Percentiles rank a stretch among this genome's conserved stretches.
These are phyloP conservation scores for Nothura maculosa DNA, from an alignment of 2,797 vertebrate species.

Conservation along the genomic window DNA sequence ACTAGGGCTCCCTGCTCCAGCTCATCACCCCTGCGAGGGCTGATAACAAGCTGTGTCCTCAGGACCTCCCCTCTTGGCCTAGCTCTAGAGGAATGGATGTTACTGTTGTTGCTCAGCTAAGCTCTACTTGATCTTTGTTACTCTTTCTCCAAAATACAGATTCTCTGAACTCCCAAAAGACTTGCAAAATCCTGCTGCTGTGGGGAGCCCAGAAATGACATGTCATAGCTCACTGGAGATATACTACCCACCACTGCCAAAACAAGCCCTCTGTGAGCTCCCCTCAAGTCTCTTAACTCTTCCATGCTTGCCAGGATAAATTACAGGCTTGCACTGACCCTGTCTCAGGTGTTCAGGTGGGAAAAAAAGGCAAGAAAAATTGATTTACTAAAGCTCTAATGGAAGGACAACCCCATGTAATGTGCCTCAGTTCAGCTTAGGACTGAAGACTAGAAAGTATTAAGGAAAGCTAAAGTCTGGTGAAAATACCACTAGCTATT, in stretches of 20 bases:
- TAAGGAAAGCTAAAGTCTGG: background rate
- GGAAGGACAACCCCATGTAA: background rate
- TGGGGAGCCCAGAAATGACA: background rate
- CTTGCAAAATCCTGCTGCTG: background rate
- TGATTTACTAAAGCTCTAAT: background rate
- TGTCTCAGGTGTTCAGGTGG: background rate
- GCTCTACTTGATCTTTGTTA: background rate
- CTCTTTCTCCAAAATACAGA: background rate
- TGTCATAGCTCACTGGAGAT: background rate
- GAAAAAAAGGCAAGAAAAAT: background rate
- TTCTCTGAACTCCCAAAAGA: background rate
- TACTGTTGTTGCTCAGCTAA: background rate
- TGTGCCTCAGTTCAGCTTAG: background rate
- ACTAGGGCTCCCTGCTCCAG: background rate
- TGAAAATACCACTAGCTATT: background rate
- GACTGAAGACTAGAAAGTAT: background rate
- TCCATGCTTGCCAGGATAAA: background rate
- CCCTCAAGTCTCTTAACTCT: background rate
- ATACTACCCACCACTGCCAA: rapidly evolving
- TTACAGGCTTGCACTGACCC: background rate
- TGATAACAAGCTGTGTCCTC: background rate
- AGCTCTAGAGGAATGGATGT: background rate
- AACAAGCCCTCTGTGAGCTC: background rate
- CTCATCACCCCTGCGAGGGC: background rate
- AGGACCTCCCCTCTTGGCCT: background rate